phyloP scores from a whole-genome alignment of 2,797 vertebrate genomes.

The Zenarchopterus dispar region DNA sequence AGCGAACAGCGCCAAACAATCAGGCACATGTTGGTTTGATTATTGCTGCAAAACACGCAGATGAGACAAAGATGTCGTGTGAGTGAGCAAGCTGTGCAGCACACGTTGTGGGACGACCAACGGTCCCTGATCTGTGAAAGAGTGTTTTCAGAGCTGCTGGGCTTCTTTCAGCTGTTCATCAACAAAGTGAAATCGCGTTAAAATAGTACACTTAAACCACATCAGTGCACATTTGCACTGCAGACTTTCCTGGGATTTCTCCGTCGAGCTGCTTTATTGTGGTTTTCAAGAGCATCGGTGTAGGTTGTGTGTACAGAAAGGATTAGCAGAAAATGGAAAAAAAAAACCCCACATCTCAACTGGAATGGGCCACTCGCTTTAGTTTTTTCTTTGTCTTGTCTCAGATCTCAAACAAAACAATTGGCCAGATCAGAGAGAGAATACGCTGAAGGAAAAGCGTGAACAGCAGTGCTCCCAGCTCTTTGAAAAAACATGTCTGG shows the following conservation, averaged over 20 bases:
- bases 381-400: slow-evolving; percentile 16
- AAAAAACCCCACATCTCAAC: slow-evolving; percentile 12
- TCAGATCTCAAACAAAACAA: slow-evolving; percentile 34
- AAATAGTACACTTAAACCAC: slow-evolving; percentile 24
- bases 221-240: slow-evolving; percentile 14
- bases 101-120: slow-evolving; percentile 24
- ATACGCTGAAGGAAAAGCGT: slow-evolving; percentile 25
- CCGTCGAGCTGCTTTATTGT: slow-evolving; percentile 35
- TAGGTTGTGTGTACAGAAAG: slow-evolving; percentile 42
- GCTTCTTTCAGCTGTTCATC: slow-evolving; percentile 33
- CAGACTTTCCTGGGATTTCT: slow-evolving; percentile 31
- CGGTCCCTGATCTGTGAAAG: slow-evolving; percentile 33
- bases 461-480: neutral
- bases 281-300: slow-evolving; percentile 39
- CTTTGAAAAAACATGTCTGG: slow-evolving; percentile 13
- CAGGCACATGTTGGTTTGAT: slow-evolving; percentile 49
- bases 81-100: slow-evolving; percentile 42
- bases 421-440: slow-evolving; percentile 38
- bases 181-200: slow-evolving; percentile 14
- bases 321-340: slow-evolving; percentile 27
- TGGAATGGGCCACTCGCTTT: slow-evolving; percentile 38
- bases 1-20: slow-evolving; percentile 18
- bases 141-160: slow-evolving; percentile 36
- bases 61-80: slow-evolving; percentile 41
- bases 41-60: slow-evolving; percentile 38